Evolutionary conservation across 2,888 invertebrate genomes (phyloP), one percentile per base, ranked within the genome.

Genomic region (Leptopilina myrica): DNA sequence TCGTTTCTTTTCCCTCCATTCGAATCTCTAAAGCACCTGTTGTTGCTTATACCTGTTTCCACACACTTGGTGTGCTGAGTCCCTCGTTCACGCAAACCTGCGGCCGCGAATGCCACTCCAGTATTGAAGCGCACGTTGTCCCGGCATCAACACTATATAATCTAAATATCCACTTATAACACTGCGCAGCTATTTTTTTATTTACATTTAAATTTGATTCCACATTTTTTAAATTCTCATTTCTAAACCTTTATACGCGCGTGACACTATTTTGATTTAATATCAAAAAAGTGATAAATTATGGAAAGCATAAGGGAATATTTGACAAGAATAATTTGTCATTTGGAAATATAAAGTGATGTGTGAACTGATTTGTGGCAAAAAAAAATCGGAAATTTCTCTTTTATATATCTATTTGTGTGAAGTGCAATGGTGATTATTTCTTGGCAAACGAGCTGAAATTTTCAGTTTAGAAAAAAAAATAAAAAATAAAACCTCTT

Each of bases 31-130:
- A 90, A 89, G 90, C 90, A 90, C 90, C 90, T 90, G 90, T 90
- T 90, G 90, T 89, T 80, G 85, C 85, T 85, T 87, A 87, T 90
- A 90, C 90, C 90, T 90, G 90, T 90, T 89, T 87, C 43, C 86
- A 86, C 33, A 33, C 33, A 33, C 87, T 87, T 78, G 80, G 40
- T 80, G 78, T 73, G 62, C 14, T 64, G 69, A 80, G 64, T 78
- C 79, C 79, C 46, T 49, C 64, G 65, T 59, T 67, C 59, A 20
- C 64, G 59, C 64, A 66, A 56, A 76, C 76, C 78, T 64, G 56
- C 75, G 76, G 77, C 40, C 67, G 56, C 64, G 59, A 59, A n/a
- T 59, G 59, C 59, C 59, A 15, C 76, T 81, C 83, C 83, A 85
- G 85, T 85, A 78, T 81, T 79, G 78, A 80, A 86, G 82, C 86